phyloP scores from a whole-genome alignment of 2,888 invertebrate species.

The Pandemis heparana region DNA sequence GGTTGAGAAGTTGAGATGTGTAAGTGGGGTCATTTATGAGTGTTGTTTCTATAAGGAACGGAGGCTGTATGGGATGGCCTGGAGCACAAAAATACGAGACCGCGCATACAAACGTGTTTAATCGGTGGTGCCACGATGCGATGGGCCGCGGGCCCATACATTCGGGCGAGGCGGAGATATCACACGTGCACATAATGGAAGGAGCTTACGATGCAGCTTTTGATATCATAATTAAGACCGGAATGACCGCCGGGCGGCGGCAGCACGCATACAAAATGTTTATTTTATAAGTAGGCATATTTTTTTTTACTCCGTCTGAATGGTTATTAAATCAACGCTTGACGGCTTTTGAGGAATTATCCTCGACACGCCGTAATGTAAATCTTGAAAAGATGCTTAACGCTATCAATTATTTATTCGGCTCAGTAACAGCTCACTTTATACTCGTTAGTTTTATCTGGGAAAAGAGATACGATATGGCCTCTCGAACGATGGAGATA shows the following conservation, averaged over 20 bases:
- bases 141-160: conserved; percentile 63
- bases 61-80: conserved; percentile 49
- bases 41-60: conserved; percentile 55
- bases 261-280: conserved; percentile 72
- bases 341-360: conserved; percentile 55
- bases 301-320: conserved; percentile 72
- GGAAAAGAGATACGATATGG: conserved; percentile 23
- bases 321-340: conserved; percentile 67
- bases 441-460: conserved; percentile 37
- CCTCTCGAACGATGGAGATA: conserved; percentile 29
- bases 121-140: conserved; percentile 74
- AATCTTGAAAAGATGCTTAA: conserved; percentile 48
- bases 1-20: conserved; percentile 65
- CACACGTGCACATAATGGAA: conserved; percentile 59
- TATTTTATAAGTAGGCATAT: conserved; percentile 69
- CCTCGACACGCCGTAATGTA: conserved; percentile 56
- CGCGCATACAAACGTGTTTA: conserved; percentile 84
- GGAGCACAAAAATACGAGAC: conserved; percentile 77
- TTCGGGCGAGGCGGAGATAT: conserved; percentile 63
- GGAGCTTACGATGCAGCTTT: conserved; percentile 72
- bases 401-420: conserved; percentile 54
- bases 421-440: conserved; percentile 42
- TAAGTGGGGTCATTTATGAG: conserved; percentile 63
- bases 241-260: conserved; percentile 56
- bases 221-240: conserved; percentile 82